Evolutionary conservation across 2,113 vertebrate genomes (phyloP).

Genomic region (Edolisoma coerulescens): DNA sequence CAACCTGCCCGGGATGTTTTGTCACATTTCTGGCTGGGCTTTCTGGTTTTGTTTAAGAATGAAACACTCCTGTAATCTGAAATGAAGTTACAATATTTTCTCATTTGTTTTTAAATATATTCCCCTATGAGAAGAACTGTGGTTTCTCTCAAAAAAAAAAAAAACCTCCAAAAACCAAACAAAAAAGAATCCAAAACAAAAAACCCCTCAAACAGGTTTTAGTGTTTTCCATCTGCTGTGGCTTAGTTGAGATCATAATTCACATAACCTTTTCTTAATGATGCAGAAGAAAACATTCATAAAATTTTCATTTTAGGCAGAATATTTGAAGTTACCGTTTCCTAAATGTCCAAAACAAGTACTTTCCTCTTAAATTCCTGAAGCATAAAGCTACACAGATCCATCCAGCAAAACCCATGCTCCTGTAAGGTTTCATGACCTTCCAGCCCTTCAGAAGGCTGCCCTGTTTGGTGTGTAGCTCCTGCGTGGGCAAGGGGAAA

Average conservation of each 20-base stretch:
- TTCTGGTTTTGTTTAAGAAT: not conserved
- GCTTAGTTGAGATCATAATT: not conserved
- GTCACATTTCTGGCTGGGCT: not conserved
- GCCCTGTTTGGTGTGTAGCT: not conserved
- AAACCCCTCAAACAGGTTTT: not conserved
- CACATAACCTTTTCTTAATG: not conserved
- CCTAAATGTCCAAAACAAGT: not conserved
- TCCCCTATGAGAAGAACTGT: not conserved
- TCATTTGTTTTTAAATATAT: not conserved
- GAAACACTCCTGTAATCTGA: not conserved
- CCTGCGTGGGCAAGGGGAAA: not conserved
- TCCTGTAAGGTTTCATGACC: not conserved
- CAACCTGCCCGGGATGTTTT: not conserved
- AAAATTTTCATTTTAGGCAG: not conserved
- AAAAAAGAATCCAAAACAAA: not conserved
- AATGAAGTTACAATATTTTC: not conserved
- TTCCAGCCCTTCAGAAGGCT: not conserved
- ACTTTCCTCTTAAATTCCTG: not conserved
- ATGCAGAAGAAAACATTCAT: not conserved
- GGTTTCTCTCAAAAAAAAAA: not conserved
- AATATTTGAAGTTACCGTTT: not conserved
- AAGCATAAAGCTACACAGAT: not conserved
- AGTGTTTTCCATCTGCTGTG: not conserved
- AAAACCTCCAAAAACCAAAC: not conserved
- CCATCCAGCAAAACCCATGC: not conserved